Base-by-base conservation (phyloP, 1,140 invertebrate genomes). In the Drosophila kepulauana region DNA sequence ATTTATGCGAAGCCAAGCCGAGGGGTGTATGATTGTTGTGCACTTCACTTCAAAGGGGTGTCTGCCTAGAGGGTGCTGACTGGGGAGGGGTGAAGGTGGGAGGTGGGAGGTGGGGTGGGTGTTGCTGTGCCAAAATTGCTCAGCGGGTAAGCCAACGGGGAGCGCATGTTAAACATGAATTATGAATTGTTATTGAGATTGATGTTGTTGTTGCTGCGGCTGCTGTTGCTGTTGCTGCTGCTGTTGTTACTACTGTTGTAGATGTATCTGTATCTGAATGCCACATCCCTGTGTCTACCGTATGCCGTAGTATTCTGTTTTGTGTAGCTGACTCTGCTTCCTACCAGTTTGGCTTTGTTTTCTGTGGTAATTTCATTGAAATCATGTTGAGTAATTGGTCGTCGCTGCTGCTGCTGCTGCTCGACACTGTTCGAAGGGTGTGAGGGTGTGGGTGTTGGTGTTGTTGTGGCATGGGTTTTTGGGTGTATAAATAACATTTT, bases 181-280 rank as follows among this genome's bases (percentile, higher is more conserved):
- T 92, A 92, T 92, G 91, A 92, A 92, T 91, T 92, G 87, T 92
- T 92, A 91, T 91, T 91, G 87, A 92, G 91, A 92, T 92, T 91
- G 91, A 92, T 92, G 84, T 75, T 68, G 67, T 49, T 78, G 52
- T 30, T 80, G 52, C 46, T 71, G 51, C 8, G 68, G 52, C 15
- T 49, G 6, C 43, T 46, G 5, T 2, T 46, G 57, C 45, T 61
- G 45, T 62, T 16, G 67, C 45, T 78, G 52, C 25, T 80, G 52
- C 46, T 71, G 51, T 10, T 72, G 45, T n/a, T 49, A 8, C 43
- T 46, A 7, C 2, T 46, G 57, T 38, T 62, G 45, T 63, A 33
- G 46, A 8, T 62, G 45, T 49, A 7, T 0, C 5, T 33, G 15
- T 68, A 74, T 54, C 64, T 68, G 66, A 56, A 66, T 28, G 52